Evolutionary conservation across 1,140 invertebrate genomes (phyloP).

Genomic region (Centruroides sculpturatus): DNA sequence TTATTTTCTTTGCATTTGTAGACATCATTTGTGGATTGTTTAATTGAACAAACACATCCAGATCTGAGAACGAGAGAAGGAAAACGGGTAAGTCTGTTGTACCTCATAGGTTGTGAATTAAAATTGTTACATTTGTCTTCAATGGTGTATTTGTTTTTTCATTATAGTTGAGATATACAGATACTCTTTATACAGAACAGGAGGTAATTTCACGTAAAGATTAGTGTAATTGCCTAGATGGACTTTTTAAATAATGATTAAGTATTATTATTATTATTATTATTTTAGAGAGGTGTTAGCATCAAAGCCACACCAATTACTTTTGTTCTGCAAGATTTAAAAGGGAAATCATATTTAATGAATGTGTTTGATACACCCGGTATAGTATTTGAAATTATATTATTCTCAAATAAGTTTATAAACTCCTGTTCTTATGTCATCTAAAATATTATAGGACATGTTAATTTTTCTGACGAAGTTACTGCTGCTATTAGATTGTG

Average conservation of each 20-base stretch:
- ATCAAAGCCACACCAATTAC: constrained; percentile 95
- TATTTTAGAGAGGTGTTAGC: constrained; percentile 62
- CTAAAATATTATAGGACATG: constrained; percentile 47
- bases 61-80: constrained; percentile 45
- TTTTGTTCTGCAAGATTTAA: constrained; percentile 73
- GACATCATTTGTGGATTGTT: constrained; percentile 94
- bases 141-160: neutral
- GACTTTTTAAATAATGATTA: neutral
- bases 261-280: neutral
- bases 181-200: constrained; percentile 94
- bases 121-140: neutral
- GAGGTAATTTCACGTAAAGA: constrained; percentile 34
- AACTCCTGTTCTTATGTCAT: neutral
- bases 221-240: neutral
- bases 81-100: constrained; percentile 31
- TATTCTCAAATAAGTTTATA: neutral
- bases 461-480: constrained; percentile 99
- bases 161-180: constrained; percentile 73
- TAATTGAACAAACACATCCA: constrained; percentile 94
- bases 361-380: constrained; percentile 98
- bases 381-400: constrained; percentile 19
- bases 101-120: neutral
- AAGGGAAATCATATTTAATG: constrained; percentile 84
- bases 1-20: constrained; percentile 20
- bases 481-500: constrained; percentile 91